These are phyloP conservation scores for Rhagophthalmus giganteus DNA, from an alignment of 2,888 invertebrate genomes.

Conservation along the genomic window DNA sequence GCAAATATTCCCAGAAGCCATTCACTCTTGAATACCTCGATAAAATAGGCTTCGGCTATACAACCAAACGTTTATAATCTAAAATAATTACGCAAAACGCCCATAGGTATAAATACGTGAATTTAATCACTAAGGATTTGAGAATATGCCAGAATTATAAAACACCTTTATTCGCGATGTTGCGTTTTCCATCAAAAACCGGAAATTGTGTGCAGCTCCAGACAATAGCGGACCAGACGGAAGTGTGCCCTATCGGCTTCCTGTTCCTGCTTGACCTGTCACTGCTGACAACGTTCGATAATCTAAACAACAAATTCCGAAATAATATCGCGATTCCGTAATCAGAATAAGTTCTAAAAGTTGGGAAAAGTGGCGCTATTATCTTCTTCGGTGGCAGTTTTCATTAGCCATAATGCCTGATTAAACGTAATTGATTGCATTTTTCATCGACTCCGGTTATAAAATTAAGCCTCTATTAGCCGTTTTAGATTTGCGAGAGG, in stretches of 20 bases:
- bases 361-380: conserved; percentile 2
- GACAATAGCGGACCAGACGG: conserved; percentile 38
- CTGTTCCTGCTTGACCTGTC: conserved; percentile 33
- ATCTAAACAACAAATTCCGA: conserved; percentile 20
- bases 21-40: conserved; percentile 10
- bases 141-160: conserved; percentile 19
- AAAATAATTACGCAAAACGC: conserved; percentile 2
- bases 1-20: conserved; percentile 16
- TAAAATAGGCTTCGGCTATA: conserved; percentile 3
- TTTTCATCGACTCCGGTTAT: conserved; percentile 26
- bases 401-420: conserved; percentile 20
- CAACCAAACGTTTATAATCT: neutral
- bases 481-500: conserved; percentile 20
- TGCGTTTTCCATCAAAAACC: conserved; percentile 38
- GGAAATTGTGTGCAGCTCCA: conserved; percentile 44
- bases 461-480: conserved; percentile 28
- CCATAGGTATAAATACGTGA: neutral
- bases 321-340: conserved; percentile 15
- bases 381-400: conserved; percentile 10
- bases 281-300: conserved; percentile 25
- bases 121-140: conserved; percentile 12
- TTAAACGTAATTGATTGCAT: conserved; percentile 26
- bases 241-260: conserved; percentile 35
- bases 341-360: conserved; percentile 4
- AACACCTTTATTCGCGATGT: conserved; percentile 31